Percentiles rank a stretch among this genome's conserved stretches.
Evolutionary conservation across 2,113 vertebrate genomes (phyloP).

Genomic region (Nerophis ophidion): DNA sequence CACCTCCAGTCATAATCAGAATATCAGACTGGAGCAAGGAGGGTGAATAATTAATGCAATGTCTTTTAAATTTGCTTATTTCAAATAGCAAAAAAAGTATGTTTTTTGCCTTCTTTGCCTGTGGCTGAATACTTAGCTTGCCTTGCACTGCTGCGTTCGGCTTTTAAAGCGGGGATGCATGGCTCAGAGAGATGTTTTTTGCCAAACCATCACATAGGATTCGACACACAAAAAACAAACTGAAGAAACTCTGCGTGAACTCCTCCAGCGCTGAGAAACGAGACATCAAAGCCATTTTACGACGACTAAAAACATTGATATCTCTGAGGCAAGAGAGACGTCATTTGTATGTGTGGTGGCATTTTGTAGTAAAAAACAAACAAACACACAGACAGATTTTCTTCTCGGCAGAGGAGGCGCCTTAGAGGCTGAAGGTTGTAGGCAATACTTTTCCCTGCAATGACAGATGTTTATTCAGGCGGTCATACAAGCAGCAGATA

Average conservation of each 20-base stretch:
- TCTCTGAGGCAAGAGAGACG: conserved; percentile 30
- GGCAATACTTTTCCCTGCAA: conserved; percentile 11
- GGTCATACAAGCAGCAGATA: conserved; percentile 31
- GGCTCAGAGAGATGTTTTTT: conserved; percentile 36
- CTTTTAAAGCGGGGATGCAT: conserved; percentile 45
- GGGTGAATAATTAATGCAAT: conserved; percentile 66
- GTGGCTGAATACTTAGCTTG: conserved; percentile 50
- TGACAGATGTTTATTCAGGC: conserved; percentile 29
- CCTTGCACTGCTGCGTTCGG: conserved; percentile 40
- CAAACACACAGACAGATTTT: conserved; percentile 13
- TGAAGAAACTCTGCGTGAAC: conserved; percentile 45
- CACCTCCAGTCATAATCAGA: conserved; percentile 60
- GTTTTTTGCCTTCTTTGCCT: conserved; percentile 49
- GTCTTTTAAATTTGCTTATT: conserved; percentile 59
- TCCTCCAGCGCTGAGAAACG: conserved; percentile 23
- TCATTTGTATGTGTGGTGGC: conserved; percentile 34
- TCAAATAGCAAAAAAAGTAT: conserved; percentile 41
- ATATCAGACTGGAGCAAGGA: conserved; percentile 43
- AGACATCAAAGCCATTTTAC: conserved; percentile 41
- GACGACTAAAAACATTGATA: conserved; percentile 10
- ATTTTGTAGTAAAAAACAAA: conserved; percentile 21
- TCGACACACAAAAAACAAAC: conserved; percentile 50
- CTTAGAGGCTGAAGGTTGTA: conserved; percentile 21
- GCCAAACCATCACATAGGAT: conserved; percentile 43
- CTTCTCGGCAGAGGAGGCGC: conserved; percentile 24